Evolutionary conservation across 1,140 invertebrate species (phyloP), one percentile per base, ranked within the genome.

Genomic region (Diorhabda elongata): DNA sequence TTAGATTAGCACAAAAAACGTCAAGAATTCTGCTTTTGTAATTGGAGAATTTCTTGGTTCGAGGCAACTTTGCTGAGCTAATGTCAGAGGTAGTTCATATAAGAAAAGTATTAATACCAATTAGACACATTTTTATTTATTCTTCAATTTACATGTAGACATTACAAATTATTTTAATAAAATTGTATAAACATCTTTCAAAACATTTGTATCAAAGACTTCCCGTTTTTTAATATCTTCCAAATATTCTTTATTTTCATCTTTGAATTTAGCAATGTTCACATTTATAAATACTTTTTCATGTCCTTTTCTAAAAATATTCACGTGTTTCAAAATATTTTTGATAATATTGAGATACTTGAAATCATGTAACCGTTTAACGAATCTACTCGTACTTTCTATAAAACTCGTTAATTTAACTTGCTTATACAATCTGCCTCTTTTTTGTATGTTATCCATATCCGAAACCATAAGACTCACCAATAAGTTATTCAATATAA

Each of bases 401-500:
- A 74, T 70, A 56, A 70, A 74, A 64, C 61, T 70, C 2, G 69
- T 71, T 64, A 70, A 62, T 67, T 73, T 72, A 0, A 74, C 56
- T 68, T 75, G 74, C n/a, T 73, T 63, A 42, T 67, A 67, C 11
- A 70, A 61, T 44, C 69, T 70, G n/a, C 70, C 61, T 4, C 42
- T 69, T 47, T 74, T 75, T 47, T 75, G 70, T 26, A 75, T 70
- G 5, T 72, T 47, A 57, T 70, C 66, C 74, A 75, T 75, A 64
- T 75, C 74, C 3, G 72, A 66, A 3, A 75, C 74, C 8, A 75
- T 73, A 56, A 75, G 69, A 0, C 72, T 72, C 2, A 75, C 70
- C 41, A 75, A 58, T 3, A 75, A 47, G 68, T 75, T 75, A 41
- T 75, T 73, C 26, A 75, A 58, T 68, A 75, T 75, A 41, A 75